Evolutionary conservation across 2,113 vertebrate species (phyloP).

Genomic region (Ophiodon elongatus): DNA sequence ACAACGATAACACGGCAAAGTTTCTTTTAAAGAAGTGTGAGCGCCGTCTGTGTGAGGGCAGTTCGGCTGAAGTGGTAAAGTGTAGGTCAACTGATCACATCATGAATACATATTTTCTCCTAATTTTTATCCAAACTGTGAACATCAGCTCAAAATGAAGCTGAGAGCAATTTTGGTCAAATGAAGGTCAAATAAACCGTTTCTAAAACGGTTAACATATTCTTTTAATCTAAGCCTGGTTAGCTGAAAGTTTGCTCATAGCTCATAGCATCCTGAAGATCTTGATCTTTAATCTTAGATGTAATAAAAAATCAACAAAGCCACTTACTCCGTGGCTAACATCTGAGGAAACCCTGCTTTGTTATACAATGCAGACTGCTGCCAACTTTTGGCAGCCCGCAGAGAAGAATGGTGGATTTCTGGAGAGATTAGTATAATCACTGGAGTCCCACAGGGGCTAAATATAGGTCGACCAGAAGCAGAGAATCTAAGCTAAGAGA

Average conservation of each 20-base stretch:
- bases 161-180: not conserved
- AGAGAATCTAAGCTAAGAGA: slow-evolving; percentile 45
- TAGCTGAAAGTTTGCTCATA: slow-evolving; percentile 1
- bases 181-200: not conserved
- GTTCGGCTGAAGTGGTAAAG: slow-evolving; percentile 15
- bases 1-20: slow-evolving; percentile 14
- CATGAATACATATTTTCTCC: slow-evolving; percentile 4
- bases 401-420: slow-evolving; percentile 67
- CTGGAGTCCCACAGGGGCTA: slow-evolving; percentile 58
- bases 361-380: slow-evolving; percentile 54
- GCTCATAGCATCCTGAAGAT: slow-evolving; percentile 2
- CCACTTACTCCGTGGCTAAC: slow-evolving; percentile 48
- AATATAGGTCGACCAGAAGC: slow-evolving; percentile 67
- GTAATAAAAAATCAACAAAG: slow-evolving; percentile 38
- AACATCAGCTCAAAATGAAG: not conserved
- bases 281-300: slow-evolving; percentile 41
- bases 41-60: slow-evolving; percentile 8
- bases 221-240: not conserved
- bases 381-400: slow-evolving; percentile 64
- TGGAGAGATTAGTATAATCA: slow-evolving; percentile 76
- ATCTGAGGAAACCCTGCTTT: slow-evolving; percentile 62
- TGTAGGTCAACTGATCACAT: slow-evolving; percentile 24
- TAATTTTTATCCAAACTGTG: slow-evolving; percentile 17
- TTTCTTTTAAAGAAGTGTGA: slow-evolving; percentile 11
- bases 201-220: not conserved